Base-by-base conservation (phyloP, 2,797 vertebrate species). In the Lagocephalus sceleratus region DNA sequence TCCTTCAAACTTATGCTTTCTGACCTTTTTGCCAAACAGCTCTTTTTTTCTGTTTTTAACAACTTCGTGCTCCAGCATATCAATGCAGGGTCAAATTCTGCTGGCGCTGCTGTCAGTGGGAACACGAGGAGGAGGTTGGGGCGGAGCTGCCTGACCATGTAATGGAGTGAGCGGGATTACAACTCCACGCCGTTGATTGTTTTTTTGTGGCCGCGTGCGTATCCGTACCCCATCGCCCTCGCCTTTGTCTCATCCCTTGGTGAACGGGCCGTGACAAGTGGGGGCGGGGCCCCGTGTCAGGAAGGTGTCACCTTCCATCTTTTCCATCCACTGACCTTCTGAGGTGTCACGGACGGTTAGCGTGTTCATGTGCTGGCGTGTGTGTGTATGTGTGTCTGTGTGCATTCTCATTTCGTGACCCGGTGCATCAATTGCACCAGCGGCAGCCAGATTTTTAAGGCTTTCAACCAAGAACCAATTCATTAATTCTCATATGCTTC, bases 311-410 rank as follows among this genome's bases (percentile, higher is more conserved):
- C 73, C 75, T 86, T 79, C 63, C 75, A 83, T 77, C 74, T 35
- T 81, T 83, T 85, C 81, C 73, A 65, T 71, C 48, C 6, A 1
- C 55, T 80, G 80, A 82, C 82, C 84, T 84, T 81, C 60, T 76
- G 70, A 71, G 56, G 48, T 67, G 66, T 51, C 60, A 23, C 1
- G 11, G 53, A 23, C 1, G 11, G 53, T 64, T 50, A 25, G 68
- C 47, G 57, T 32, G 23, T 56, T 48, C 23, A 46, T 51, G 52
- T 17, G 25, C 25, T 29, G 46, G 51, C 35, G 55, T 55, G 29
- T 56, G 44, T 50, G 56, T 52, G 44, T 20, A n/a, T 47, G 26
- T 22, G 52, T 40, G 49, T 41, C 54, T 59, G 38, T 54, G 42
- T 51, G 52, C 52, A 50, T 66, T 67, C 52, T 65, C 52, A 39